phyloP scores from a whole-genome alignment of 2,888 invertebrate species.

The Branchipolynoe longqiensis region DNA sequence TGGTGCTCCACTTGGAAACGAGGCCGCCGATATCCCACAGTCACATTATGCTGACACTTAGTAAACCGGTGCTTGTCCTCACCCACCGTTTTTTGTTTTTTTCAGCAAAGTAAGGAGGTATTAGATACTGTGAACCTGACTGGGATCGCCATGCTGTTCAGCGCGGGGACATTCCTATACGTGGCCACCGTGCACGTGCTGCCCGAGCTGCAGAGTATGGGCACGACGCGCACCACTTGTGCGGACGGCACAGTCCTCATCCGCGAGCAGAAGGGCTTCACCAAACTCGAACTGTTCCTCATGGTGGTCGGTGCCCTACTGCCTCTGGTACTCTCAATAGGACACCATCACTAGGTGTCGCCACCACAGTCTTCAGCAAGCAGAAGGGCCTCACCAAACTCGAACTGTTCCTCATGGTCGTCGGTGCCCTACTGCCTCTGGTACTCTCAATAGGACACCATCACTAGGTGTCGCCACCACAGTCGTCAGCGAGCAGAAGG shows the following conservation, averaged over 20 bases:
- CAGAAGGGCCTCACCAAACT: constrained; percentile 85
- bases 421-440: constrained; percentile 93
- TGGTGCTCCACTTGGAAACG: too few relatives aligned
- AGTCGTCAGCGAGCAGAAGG: constrained; percentile 79
- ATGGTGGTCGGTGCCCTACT: constrained; percentile 93
- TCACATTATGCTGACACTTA: too few relatives aligned
- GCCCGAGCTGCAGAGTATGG: constrained; percentile 88
- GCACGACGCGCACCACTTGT: constrained; percentile 71
- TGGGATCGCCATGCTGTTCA: constrained; percentile 98
- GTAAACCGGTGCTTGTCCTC: too few relatives aligned
- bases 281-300: constrained; percentile 89
- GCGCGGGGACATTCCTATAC: constrained; percentile 98
- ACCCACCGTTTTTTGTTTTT: constrained; percentile 68
- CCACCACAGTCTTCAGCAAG: constrained; percentile 76
- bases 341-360: constrained; percentile 85
- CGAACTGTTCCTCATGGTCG: constrained; percentile 91
- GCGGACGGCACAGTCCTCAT: constrained; percentile 77
- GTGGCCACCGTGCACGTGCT: constrained; percentile 99
- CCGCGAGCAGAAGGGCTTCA: constrained; percentile 83
- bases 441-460: constrained; percentile 93
- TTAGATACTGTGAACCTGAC: constrained; percentile 94
- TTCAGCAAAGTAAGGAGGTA: constrained; percentile 94
- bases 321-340: constrained; percentile 93
- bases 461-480: too few relatives aligned
- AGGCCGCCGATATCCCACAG: too few relatives aligned